These are phyloP conservation scores for Hippopotamus amphibius DNA, from an alignment of 2,113 vertebrate genomes.

Conservation along the genomic window DNA sequence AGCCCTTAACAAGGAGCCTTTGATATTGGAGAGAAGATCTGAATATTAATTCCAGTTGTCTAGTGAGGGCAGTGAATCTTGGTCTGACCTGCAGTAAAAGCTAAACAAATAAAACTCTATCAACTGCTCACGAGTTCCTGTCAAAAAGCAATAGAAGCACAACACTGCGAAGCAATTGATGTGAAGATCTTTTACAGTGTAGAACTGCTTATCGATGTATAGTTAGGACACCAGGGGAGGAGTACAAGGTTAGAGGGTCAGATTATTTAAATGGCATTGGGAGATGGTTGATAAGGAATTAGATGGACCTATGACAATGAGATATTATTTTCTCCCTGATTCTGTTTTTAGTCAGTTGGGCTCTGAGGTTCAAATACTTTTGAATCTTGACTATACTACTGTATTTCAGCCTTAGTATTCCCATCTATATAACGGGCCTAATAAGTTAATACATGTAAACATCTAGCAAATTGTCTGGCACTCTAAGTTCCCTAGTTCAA, in stretches of 20 bases:
- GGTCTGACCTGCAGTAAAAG: conserved; percentile 72
- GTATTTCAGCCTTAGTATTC: background rate
- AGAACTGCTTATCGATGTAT: background rate
- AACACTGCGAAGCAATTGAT: conserved; percentile 35
- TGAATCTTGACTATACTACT: background rate
- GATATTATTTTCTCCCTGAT: background rate
- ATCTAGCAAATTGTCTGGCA: background rate
- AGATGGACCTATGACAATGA: background rate
- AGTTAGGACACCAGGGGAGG: background rate
- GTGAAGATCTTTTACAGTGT: background rate
- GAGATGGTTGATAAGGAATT: background rate
- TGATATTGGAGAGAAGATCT: conserved; percentile 55
- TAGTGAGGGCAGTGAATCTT: conserved; percentile 68
- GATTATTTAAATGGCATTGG: background rate
- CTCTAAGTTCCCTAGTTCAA: background rate
- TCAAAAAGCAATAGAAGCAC: conserved; percentile 55
- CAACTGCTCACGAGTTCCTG: conserved; percentile 54
- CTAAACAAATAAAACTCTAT: conserved; percentile 74
- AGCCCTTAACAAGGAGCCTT: conserved; percentile 68
- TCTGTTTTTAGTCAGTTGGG: background rate
- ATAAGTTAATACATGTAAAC: background rate
- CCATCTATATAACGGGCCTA: background rate
- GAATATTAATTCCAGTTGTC: conserved; percentile 74
- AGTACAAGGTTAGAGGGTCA: background rate
- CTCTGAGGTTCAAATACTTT: background rate